Evolutionary conservation across 2,888 invertebrate species (phyloP).

Genomic region (Folsomia manolachei): DNA sequence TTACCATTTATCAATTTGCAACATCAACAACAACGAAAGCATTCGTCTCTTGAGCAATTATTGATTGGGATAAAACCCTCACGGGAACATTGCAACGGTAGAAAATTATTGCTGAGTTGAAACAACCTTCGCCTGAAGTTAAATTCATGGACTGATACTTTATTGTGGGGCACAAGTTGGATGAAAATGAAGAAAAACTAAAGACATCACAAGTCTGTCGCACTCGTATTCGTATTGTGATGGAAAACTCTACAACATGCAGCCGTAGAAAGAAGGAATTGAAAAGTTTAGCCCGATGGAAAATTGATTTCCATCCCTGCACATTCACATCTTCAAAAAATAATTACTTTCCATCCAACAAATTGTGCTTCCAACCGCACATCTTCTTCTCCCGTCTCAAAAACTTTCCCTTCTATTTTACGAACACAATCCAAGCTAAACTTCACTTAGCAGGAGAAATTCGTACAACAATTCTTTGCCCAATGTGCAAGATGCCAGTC

Average conservation of each 20-base stretch:
- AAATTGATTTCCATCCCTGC: conserved; percentile 17
- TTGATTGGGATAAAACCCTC: too few species aligned
- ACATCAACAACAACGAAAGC: background rate
- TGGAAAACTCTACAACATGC: background rate
- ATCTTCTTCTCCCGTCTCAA: background rate
- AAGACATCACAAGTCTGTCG: background rate
- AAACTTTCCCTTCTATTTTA: background rate
- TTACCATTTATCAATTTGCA: too few species aligned
- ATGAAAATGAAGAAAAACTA: background rate
- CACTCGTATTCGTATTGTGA: background rate
- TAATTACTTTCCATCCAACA: conserved; percentile 12
- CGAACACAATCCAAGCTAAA: background rate
- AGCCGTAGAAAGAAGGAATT: background rate
- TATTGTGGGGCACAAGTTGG: too few species aligned
- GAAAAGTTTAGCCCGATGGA: conserved; percentile 9
- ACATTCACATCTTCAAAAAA: conserved; percentile 16
- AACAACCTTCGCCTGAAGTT: background rate
- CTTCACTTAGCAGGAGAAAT: background rate
- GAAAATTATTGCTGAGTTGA: background rate
- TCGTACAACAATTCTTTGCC: background rate
- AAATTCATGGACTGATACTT: too few species aligned
- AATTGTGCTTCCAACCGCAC: background rate
- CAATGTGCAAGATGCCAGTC: background rate
- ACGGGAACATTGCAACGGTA: too few species aligned
- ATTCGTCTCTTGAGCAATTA: too few species aligned